Base-by-base conservation (phyloP, 2,888 invertebrate species). In the Hemaris fuciformis region DNA sequence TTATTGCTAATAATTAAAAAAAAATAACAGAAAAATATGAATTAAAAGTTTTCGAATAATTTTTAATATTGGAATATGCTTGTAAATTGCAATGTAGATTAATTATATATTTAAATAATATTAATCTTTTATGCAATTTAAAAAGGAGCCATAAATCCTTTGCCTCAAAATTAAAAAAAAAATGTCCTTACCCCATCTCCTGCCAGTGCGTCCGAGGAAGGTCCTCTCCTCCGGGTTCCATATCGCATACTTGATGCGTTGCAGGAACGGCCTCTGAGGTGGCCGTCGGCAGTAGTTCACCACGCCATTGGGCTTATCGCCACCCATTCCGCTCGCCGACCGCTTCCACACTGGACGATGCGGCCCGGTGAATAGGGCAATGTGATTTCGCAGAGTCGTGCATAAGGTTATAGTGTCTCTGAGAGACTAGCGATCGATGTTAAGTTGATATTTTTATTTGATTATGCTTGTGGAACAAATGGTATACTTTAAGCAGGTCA, bases 131-230 rank as follows among this genome's bases (percentile, higher is more conserved):
- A 3, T 38, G 8, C 13, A n/a, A 3, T 3, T 4, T n/a, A 38
- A n/a, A 38, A 38, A 3, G n/a, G n/a, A 1, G n/a, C 1, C 10
- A 38, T 0, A 1, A n/a, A 38, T n/a, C n/a, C n/a, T n/a, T n/a
- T n/a, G n/a, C n/a, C n/a, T 38, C 45, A 22, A 23, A 45, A 22
- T 45, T 10, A 22, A 22, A 48, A 48, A 13, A 41, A 13, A n/a
- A 53, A 18, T n/a, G n/a, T 31, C 74, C 94, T 94, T 86, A 96
- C 96, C 95, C 96, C 96, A 96, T 83, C 94, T 90, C 65, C 87
- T 83, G 18, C 91, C 89, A 53, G 94, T 94, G 59, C 95, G 89
- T 2, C 95, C 95, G 64, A 95, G 80, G 64, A 95, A 91, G 20
- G 94, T 94, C 45, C 94, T 93, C 34, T 94, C 93, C 59, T 93